Conservation (phyloP, 1,140 invertebrate species). For the Liolophura sinensis region DNA sequence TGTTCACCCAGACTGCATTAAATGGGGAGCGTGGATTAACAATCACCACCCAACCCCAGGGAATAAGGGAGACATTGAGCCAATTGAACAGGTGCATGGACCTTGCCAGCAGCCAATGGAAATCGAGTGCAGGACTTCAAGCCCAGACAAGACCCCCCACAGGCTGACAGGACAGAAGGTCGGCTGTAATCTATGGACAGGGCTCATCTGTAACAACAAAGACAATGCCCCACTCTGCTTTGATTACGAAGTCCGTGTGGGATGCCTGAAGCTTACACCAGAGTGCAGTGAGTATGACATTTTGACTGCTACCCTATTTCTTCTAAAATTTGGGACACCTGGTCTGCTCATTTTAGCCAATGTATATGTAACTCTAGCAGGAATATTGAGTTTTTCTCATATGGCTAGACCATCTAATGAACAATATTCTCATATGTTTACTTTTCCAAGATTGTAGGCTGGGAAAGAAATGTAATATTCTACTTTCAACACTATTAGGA, state of each 20-base stretch:
- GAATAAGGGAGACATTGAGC: slow-evolving; percentile 24
- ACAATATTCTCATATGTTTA: too few relatives aligned
- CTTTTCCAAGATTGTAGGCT: too few relatives aligned
- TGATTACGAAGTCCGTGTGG: slow-evolving; percentile 51
- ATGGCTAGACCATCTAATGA: too few relatives aligned
- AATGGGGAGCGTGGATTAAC: slow-evolving; percentile 36
- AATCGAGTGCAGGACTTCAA: slow-evolving; percentile 44
- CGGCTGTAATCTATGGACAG: slow-evolving; percentile 73
- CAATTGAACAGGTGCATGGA: slow-evolving; percentile 23
- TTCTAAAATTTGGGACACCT: too few relatives aligned
- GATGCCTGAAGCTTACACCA: slow-evolving; percentile 37
- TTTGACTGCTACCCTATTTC: slow-evolving; percentile 19
- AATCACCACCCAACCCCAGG: slow-evolving; percentile 21
- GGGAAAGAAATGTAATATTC: too few relatives aligned
- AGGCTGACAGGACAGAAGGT: slow-evolving; percentile 64
- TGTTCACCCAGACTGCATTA: slow-evolving; percentile 20
- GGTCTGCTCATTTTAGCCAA: too few relatives aligned
- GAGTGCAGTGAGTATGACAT: slow-evolving; percentile 36
- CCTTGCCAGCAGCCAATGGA: slow-evolving; percentile 32
- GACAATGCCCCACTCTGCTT: slow-evolving; percentile 35
- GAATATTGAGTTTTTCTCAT: too few relatives aligned
- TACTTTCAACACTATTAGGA: too few relatives aligned
- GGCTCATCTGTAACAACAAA: slow-evolving; percentile 68
- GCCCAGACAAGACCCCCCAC: slow-evolving; percentile 18
- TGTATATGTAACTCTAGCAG: too few relatives aligned